Evolutionary conservation across 2,888 invertebrate genomes (phyloP).

Genomic region (Heteromyza rotundicornis): DNA sequence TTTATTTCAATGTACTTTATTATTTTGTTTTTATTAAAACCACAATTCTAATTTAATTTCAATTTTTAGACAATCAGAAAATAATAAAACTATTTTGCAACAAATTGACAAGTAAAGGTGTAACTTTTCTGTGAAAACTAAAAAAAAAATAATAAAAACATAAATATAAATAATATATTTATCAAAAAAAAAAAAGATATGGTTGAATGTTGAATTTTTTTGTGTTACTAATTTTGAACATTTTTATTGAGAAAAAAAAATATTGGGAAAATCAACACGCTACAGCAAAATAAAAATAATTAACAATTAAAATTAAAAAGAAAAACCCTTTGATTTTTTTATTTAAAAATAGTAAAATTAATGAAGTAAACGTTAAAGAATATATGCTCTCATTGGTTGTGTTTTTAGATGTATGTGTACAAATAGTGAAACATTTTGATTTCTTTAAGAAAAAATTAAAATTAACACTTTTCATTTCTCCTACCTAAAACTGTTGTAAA

Average conservation of each 20-base stretch:
- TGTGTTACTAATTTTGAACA: slow-evolving; percentile 39
- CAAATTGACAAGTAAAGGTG: slow-evolving; percentile 35
- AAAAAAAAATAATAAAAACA: slow-evolving; percentile 35
- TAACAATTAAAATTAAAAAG: slow-evolving; percentile 21
- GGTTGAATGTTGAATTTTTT: slow-evolving; percentile 1
- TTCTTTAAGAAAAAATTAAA: slow-evolving; percentile 6
- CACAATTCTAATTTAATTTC: too few relatives aligned
- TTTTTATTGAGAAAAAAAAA: too few relatives aligned
- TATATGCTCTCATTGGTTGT: slow-evolving; percentile 64
- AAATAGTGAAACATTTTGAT: slow-evolving; percentile 14
- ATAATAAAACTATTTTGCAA: slow-evolving; percentile 2
- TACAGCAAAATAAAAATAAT: slow-evolving; percentile 32
- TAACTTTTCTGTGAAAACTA: slow-evolving; percentile 46
- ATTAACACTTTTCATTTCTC: not conserved
- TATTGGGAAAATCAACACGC: slow-evolving; percentile 58
- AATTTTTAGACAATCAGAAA: slow-evolving; percentile 53
- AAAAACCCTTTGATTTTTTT: slow-evolving; percentile 4
- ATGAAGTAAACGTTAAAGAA: slow-evolving; percentile 31
- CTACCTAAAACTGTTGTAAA: not conserved
- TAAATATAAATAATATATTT: slow-evolving; percentile 28
- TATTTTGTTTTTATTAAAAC: too few relatives aligned
- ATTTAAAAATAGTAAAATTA: slow-evolving; percentile 19
- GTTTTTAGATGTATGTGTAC: slow-evolving; percentile 54
- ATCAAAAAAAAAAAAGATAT: slow-evolving; percentile 9
- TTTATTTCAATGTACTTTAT: too few relatives aligned